phyloP scores from a whole-genome alignment of 2,797 vertebrate genomes.

The Nasua narica region DNA sequence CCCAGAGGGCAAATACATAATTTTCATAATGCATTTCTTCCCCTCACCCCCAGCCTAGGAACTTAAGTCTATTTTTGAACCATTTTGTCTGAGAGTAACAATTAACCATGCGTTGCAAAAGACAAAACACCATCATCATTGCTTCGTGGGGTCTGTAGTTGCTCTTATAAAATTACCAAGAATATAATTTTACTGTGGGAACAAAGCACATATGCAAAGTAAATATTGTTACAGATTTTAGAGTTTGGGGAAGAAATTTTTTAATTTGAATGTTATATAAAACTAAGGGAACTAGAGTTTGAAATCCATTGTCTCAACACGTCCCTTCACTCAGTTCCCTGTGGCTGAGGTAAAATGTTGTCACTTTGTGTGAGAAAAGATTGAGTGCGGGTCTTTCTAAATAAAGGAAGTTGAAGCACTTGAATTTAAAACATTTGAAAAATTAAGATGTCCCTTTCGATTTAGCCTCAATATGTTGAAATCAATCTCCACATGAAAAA shows the following conservation, averaged over 20 bases:
- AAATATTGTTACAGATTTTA: conserved; percentile 82
- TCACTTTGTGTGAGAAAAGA: not conserved
- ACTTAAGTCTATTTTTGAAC: conserved; percentile 80
- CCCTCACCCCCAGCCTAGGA: conserved; percentile 69
- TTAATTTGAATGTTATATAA: conserved; percentile 46
- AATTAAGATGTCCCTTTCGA: not conserved
- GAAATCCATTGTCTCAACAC: not conserved
- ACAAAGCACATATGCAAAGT: conserved; percentile 84
- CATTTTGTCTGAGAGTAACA: conserved; percentile 79
- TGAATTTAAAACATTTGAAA: not conserved
- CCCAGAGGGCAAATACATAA: conserved; percentile 82
- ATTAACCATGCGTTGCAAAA: conserved; percentile 79
- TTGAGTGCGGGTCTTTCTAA: not conserved
- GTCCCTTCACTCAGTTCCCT: not conserved
- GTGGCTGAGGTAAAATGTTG: not conserved
- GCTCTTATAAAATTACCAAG: conserved; percentile 79
- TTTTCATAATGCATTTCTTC: conserved; percentile 83
- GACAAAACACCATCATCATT: conserved; percentile 60
- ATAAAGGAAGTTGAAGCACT: not conserved
- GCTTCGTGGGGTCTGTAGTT: conserved; percentile 66
- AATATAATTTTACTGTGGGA: conserved; percentile 80
- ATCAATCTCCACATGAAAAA: conserved; percentile 8
- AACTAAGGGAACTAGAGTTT: not conserved
- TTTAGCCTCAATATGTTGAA: not conserved
- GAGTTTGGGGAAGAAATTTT: conserved; percentile 46